phyloP scores from a whole-genome alignment of 2,888 invertebrate genomes.

The Dendrolimus pini region DNA sequence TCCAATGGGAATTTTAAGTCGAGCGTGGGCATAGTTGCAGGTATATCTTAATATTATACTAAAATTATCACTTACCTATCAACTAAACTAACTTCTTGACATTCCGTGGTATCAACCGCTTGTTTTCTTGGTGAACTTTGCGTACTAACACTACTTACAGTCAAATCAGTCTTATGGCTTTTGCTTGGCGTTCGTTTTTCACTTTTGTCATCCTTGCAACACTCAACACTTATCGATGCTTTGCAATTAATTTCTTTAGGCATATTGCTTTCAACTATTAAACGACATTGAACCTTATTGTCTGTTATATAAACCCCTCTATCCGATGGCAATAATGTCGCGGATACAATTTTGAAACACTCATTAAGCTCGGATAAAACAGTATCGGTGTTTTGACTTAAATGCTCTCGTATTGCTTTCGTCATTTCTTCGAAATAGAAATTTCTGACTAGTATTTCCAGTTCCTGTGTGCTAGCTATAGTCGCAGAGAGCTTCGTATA shows the following conservation, averaged over 20 bases:
- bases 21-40: too few species aligned
- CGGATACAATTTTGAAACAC: slow-evolving; percentile 73
- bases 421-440: slow-evolving; percentile 91
- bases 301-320: slow-evolving; percentile 65
- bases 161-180: slow-evolving; percentile 70
- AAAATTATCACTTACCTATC: slow-evolving; percentile 43
- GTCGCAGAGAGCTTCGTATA: slow-evolving; percentile 87
- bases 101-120: slow-evolving; percentile 32
- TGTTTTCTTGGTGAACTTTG: slow-evolving; percentile 51
- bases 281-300: slow-evolving; percentile 56
- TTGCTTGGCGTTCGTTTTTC: slow-evolving; percentile 52
- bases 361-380: slow-evolving; percentile 74
- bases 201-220: slow-evolving; percentile 54
- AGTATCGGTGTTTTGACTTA: slow-evolving; percentile 56
- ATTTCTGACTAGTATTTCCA: slow-evolving; percentile 84
- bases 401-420: slow-evolving; percentile 76
- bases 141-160: slow-evolving; percentile 45
- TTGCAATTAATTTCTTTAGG: slow-evolving; percentile 80
- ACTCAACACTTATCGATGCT: slow-evolving; percentile 80
- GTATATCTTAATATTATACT: background rate
- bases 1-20: too few species aligned
- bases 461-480: slow-evolving; percentile 84
- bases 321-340: slow-evolving; percentile 73
- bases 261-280: slow-evolving; percentile 63
- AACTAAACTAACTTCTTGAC: slow-evolving; percentile 45